These are phyloP conservation scores for Pteronura brasiliensis DNA, from an alignment of 2,113 vertebrate genomes.

Conservation along the genomic window DNA sequence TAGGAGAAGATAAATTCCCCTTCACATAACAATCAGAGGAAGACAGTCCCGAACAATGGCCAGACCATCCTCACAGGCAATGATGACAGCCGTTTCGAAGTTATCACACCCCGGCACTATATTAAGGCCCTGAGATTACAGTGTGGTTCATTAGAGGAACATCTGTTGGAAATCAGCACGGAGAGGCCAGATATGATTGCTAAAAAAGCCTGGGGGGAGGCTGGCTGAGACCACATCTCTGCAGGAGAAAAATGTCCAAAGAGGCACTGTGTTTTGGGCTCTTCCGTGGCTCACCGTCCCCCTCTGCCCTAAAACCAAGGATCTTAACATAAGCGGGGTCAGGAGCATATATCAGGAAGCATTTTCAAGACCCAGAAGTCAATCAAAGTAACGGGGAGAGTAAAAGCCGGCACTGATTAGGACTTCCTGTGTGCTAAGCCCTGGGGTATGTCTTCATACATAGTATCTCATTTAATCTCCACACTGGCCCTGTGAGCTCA, in stretches of 20 bases:
- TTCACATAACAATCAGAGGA: slow-evolving; percentile 79
- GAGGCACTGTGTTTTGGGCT: neutral
- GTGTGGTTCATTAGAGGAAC: slow-evolving; percentile 80
- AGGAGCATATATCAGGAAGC: neutral
- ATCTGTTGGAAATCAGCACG: slow-evolving; percentile 83
- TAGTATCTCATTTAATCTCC: neutral
- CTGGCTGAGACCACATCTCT: neutral
- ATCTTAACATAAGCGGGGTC: neutral
- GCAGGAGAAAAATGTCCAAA: neutral
- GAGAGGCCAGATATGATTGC: slow-evolving; percentile 64
- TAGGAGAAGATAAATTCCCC: slow-evolving; percentile 75
- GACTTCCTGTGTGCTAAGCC: neutral
- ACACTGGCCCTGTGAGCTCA: rapidly evolving
- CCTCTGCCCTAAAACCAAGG: neutral
- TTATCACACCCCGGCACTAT: slow-evolving; percentile 84
- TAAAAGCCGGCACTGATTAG: neutral
- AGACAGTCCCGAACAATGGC: slow-evolving; percentile 84
- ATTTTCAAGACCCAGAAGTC: neutral
- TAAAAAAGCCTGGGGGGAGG: slow-evolving; percentile 40
- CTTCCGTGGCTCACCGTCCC: neutral
- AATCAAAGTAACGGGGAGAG: neutral
- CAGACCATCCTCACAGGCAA: slow-evolving; percentile 79
- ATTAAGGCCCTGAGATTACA: slow-evolving; percentile 86
- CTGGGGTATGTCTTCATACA: rapidly evolving
- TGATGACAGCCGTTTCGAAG: slow-evolving; percentile 84